Evolutionary conservation across 1,140 invertebrate species (phyloP).

Genomic region (Cyrtorhinus lividipennis): DNA sequence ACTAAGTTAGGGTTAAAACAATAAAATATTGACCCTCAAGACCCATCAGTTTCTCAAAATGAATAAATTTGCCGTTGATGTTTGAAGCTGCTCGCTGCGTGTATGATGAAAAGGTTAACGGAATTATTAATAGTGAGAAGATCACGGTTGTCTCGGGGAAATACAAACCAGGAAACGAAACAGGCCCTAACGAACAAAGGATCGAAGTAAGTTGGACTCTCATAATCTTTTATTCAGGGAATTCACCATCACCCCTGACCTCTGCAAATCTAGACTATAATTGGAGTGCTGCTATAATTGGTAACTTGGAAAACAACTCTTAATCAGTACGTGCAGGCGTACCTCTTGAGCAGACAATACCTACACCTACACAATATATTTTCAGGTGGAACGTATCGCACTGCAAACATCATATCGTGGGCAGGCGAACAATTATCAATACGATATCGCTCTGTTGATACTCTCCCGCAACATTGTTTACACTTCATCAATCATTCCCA

Average conservation of each 20-base stretch:
- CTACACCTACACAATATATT: neutral
- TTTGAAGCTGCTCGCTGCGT: conserved; percentile 17
- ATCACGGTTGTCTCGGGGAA: conserved; percentile 13
- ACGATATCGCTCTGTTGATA: conserved; percentile 13
- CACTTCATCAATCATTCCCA: neutral
- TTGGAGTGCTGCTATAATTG: neutral
- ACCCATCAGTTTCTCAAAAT: no score
- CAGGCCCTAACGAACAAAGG: conserved; percentile 8
- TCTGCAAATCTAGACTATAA: neutral
- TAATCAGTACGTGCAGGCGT: neutral
- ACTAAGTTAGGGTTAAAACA: no score
- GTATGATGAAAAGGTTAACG: neutral
- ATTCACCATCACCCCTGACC: neutral
- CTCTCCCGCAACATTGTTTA: neutral
- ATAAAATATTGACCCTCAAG: no score
- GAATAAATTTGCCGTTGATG: no score
- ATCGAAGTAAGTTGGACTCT: conserved; percentile 4
- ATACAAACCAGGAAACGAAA: neutral
- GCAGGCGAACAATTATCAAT: neutral
- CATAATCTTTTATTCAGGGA: neutral
- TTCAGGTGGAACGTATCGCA: conserved; percentile 9
- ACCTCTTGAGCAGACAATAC: neutral
- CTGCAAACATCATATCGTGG: conserved; percentile 4
- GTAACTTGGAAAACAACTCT: no score
- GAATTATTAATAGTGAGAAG: neutral